A percentile compares a stretch with the other conserved stretches of the same genome.
Conservation (phyloP, 1,140 invertebrate species). For the Eubasilissa regina region DNA sequence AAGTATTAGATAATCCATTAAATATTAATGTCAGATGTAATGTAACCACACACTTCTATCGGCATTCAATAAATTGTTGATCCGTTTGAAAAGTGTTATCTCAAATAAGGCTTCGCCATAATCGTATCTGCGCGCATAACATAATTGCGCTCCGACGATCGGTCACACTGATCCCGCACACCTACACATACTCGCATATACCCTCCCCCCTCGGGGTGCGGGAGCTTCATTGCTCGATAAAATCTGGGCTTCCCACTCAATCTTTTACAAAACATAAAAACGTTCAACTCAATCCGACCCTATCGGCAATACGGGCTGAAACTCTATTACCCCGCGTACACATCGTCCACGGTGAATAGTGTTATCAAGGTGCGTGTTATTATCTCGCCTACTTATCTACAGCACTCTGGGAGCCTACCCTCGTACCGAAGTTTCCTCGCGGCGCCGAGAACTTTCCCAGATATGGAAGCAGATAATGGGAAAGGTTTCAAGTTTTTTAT, state of each 20-base stretch:
- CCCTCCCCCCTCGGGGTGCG: background rate
- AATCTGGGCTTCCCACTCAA: slow-evolving; percentile 52
- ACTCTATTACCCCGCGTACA: slow-evolving; percentile 45
- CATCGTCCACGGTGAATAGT: slow-evolving; percentile 20
- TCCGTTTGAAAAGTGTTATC: too few species aligned
- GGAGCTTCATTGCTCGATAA: slow-evolving; percentile 48
- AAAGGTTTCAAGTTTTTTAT: slow-evolving; percentile 28
- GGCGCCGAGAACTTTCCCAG: slow-evolving; percentile 12
- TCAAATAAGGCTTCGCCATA: too few species aligned
- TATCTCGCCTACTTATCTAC: slow-evolving; percentile 41
- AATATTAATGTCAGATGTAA: too few species aligned
- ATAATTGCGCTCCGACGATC: slow-evolving; percentile 30
- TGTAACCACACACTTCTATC: too few species aligned
- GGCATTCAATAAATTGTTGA: too few species aligned
- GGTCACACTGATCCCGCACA: slow-evolving; percentile 33
- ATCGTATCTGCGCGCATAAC: background rate
- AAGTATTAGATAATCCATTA: too few species aligned
- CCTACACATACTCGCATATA: slow-evolving; percentile 25
- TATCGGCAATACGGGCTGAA: slow-evolving; percentile 48
- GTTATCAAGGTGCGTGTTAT: slow-evolving; percentile 33
- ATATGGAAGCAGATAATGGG: background rate
- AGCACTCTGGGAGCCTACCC: slow-evolving; percentile 6
- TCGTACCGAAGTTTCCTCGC: slow-evolving; percentile 14
- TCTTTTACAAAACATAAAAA: slow-evolving; percentile 58
- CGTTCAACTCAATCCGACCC: slow-evolving; percentile 53